These are phyloP conservation scores for Clusia tigrina DNA, from an alignment of 2,888 invertebrate genomes.

Conservation along the genomic window DNA sequence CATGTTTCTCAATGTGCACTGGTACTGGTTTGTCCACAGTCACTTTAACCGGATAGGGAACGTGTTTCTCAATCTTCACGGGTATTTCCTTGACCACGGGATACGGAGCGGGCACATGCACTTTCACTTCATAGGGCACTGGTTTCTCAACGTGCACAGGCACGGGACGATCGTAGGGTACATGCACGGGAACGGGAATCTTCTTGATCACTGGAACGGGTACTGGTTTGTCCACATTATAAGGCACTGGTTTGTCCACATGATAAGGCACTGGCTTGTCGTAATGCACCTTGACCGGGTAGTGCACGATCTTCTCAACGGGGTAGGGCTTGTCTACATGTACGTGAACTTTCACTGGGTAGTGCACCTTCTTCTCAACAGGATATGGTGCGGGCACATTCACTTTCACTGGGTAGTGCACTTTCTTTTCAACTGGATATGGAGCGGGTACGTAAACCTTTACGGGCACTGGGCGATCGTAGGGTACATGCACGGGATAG, in stretches of 20 bases:
- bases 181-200: conserved; percentile 73
- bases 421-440: conserved; percentile 75
- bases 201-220: conserved; percentile 71
- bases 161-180: conserved; percentile 69
- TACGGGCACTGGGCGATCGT: conserved; percentile 81
- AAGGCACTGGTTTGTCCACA: conserved; percentile 73
- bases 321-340: conserved; percentile 78
- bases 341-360: conserved; percentile 77
- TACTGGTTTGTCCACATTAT: conserved; percentile 69
- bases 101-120: conserved; percentile 73
- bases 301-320: conserved; percentile 76
- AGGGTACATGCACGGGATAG: conserved; percentile 76
- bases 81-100: conserved; percentile 75
- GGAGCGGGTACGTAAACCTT: conserved; percentile 72
- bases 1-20: conserved; percentile 79
- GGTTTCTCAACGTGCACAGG: conserved; percentile 78
- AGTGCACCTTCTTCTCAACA: conserved; percentile 71
- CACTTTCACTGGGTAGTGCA: conserved; percentile 77
- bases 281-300: conserved; percentile 75
- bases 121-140: conserved; percentile 78
- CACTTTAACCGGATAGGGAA: conserved; percentile 76
- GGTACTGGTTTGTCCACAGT: conserved; percentile 74
- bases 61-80: conserved; percentile 73
- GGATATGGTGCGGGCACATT: conserved; percentile 80
- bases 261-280: conserved; percentile 75